Evolutionary conservation across 2,888 invertebrate genomes (phyloP).

Genomic region (Eurytoma adleriae): DNA sequence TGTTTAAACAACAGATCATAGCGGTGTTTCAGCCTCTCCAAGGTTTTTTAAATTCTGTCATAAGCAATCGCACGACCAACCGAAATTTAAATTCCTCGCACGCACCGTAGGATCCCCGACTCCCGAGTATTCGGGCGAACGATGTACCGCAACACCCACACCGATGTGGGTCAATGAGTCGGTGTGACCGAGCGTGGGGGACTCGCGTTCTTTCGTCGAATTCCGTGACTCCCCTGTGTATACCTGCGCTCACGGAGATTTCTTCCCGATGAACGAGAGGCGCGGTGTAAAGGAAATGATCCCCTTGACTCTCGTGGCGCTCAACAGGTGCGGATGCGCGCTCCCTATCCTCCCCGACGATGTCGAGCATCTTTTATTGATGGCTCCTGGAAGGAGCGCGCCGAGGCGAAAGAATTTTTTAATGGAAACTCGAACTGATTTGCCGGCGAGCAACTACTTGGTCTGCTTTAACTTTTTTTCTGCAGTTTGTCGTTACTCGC

Average conservation of each 20-base stretch:
- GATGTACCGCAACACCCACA: not conserved
- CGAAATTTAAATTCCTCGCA: slow-evolving; percentile 11
- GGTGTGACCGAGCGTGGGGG: not conserved
- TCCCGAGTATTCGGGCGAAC: not conserved
- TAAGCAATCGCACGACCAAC: too few relatives aligned
- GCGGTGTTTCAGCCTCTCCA: too few relatives aligned
- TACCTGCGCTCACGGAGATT: not conserved
- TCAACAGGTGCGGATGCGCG: slow-evolving; percentile 32
- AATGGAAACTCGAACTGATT: not conserved
- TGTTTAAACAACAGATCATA: too few relatives aligned
- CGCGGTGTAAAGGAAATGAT: not conserved
- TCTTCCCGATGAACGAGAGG: not conserved
- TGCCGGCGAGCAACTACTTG: too few relatives aligned
- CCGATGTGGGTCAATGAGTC: slow-evolving; percentile 7
- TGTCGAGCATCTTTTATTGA: slow-evolving; percentile 19
- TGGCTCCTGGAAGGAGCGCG: slow-evolving; percentile 4
- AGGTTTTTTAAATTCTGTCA: too few relatives aligned
- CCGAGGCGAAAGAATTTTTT: not conserved
- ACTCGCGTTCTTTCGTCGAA: not conserved
- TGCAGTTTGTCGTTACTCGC: too few relatives aligned
- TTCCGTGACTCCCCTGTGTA: not conserved
- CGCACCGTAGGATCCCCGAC: not conserved
- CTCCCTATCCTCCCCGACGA: not conserved
- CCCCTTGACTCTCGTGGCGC: not conserved
- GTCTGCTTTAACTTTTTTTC: too few relatives aligned